Evolutionary conservation across 1,140 invertebrate genomes (phyloP), one percentile per base, ranked within the genome.

Genomic region (Olivierus martensii): DNA sequence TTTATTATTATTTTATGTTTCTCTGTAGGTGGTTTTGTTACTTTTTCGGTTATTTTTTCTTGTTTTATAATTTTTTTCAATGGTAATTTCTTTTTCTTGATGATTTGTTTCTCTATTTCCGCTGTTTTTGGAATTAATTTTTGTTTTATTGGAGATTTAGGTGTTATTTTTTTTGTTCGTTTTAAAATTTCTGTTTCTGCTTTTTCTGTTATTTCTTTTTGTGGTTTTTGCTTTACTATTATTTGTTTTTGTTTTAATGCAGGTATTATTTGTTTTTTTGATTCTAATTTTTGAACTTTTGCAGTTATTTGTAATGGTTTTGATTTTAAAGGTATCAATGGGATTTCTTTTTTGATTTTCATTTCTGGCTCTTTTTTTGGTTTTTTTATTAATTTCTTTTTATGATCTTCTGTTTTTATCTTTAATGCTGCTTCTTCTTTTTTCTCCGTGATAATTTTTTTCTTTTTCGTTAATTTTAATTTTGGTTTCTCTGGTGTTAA

Each of bases 401-500:
- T 54, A 46, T 55, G 46, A 46, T 47, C 35, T 53, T 58, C 53
- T 56, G 3, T 36, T 34, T 49, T 1, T 3, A 15, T 18, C 46
- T 54, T 46, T 45, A 57, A 22, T 59, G 55, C 39, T 51, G 56
- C 1, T 41, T 7, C 17, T 12, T 41, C 4, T 18, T 41, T 6
- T 28, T 19, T 21, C 36, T 39, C 18, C 7, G 28, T 47, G 3
- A 11, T n/a, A 35, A 45, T n/a, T 35, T n/a, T 48, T 48, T 53
- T 51, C 21, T 37, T 41, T 57, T 41, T 38, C 49, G 48, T 45
- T 44, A 46, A 50, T 58, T 57, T 49, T 66, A n/a, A n/a, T 50
- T 61, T 58, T 65, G 75, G 82, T 59, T 77, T 80, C 50, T 79
- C 18, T 49, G 45, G n/a, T 59, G 57, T 54, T 58, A 6, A 6